A percentile compares a stretch with the other conserved stretches of the same genome.
Evolutionary conservation across 2,113 vertebrate species (phyloP).

Genomic region (Ciconia stormi): DNA sequence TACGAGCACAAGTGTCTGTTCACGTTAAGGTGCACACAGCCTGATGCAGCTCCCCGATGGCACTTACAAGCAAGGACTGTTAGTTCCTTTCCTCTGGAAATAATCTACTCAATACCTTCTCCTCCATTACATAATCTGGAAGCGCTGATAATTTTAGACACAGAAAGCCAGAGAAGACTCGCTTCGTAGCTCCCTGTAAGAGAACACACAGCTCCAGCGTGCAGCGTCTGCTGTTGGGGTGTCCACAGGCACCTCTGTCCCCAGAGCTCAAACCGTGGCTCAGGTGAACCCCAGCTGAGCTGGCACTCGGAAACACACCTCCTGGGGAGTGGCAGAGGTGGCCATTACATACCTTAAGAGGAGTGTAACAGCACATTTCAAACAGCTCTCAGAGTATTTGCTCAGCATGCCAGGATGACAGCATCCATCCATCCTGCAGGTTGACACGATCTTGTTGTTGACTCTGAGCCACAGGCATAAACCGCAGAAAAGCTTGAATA

Average conservation of each 20-base stretch:
- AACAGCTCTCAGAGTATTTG: background rate
- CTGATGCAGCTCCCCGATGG: background rate
- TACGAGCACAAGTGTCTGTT: background rate
- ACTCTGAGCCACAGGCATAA: background rate
- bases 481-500: background rate
- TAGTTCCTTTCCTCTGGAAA: background rate
- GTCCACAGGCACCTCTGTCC: background rate
- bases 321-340: too few relatives aligned
- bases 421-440: fast-evolving
- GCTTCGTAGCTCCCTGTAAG: fast-evolving
- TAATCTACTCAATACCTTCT: too few relatives aligned
- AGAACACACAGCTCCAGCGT: fast-evolving
- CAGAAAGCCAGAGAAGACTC: background rate
- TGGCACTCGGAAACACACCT: background rate
- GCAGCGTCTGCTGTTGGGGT: background rate
- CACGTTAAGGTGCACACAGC: background rate
- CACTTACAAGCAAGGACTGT: background rate
- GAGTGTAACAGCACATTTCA: background rate
- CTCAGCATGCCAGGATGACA: background rate
- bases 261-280: background rate
- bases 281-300: background rate
- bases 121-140: background rate
- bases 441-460: fast-evolving
- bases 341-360: fast-evolving
- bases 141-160: background rate